Evolutionary conservation across 1,140 invertebrate species (phyloP), one percentile per base, ranked within the genome.

Genomic region (Dysdera silvatica): DNA sequence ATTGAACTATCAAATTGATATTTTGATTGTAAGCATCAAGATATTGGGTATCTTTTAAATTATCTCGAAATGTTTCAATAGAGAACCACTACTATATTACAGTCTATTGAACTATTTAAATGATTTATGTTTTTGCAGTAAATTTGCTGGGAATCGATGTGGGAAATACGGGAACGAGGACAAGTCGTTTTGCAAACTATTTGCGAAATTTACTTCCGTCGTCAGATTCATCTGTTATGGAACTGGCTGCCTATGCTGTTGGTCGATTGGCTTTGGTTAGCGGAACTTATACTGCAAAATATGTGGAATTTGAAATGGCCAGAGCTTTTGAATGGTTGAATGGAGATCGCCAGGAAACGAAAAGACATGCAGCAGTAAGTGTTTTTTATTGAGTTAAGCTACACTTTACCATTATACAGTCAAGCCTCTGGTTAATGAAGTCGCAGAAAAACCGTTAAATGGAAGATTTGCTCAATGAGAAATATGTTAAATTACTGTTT

Each of bases 241-340:
- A 97, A 79, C 81, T 96, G 61, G 89, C 92, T n/a, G 91, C 93
- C 16, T 91, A 90, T 73, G 94, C 94, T 8, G 86, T 97, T 66
- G 94, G 93, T 0, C 88, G 89, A 67, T 77, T 98, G 47, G 92
- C 92, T 3, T 79, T 91, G 14, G 88, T 91, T 7, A 94, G 91
- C 20, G 94, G 92, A 16, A 91, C 91, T 0, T 92, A 92, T 74
- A 88, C 92, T 48, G 89, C 91, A 0, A 90, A 95, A 71, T 96
- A 95, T 77, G 92, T 97, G 2, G 92, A 96, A 71, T 95, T 95
- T 80, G 92, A 97, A 78, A 91, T 96, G 0, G 94, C 93, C 75
- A 81, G 88, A 69, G 90, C 93, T 7, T 91, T 97, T 73, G 94
- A 97, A 74, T 95, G 90, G 90, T 78, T 97, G 0, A 83, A 84